Conservation (phyloP, 2,797 vertebrate species). For the Urocyon cinereoargenteus region DNA sequence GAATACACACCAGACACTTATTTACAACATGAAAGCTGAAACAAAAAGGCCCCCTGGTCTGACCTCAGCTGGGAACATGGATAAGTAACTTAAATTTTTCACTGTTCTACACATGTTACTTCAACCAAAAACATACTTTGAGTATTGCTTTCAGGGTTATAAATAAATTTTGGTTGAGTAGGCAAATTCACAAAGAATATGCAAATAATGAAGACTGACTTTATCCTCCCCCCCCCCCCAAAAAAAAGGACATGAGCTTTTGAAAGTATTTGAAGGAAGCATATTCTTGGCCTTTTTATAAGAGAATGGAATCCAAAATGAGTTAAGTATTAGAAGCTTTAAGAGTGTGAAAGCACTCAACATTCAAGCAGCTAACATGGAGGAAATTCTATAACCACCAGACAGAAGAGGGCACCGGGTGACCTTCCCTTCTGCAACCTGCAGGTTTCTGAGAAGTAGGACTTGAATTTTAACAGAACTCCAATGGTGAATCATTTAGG, state of each 20-base stretch:
- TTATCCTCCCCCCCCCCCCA: neutral
- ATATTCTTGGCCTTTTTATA: neutral
- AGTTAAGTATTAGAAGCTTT: neutral
- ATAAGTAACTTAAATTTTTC: neutral
- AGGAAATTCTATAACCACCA: neutral
- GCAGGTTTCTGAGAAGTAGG: neutral
- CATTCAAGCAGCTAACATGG: neutral
- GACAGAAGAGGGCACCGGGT: neutral
- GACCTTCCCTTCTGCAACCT: neutral
- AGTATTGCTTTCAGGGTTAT: neutral
- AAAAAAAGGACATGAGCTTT: neutral
- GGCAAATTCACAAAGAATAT: neutral
- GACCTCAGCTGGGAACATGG: neutral
- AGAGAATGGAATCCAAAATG: neutral
- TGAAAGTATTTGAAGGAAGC: constrained; percentile 2
- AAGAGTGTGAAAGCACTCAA: neutral
- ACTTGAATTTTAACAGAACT: constrained; percentile 16
- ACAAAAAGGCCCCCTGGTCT: neutral
- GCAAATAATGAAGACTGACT: neutral
- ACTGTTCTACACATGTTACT: neutral
- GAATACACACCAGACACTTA: neutral
- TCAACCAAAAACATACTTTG: neutral
- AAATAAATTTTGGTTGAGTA: neutral
- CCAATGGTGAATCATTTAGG: neutral
- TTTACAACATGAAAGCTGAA: neutral